Evolutionary conservation across 2,113 vertebrate genomes (phyloP).

Genomic region (Harpagus bidentatus): DNA sequence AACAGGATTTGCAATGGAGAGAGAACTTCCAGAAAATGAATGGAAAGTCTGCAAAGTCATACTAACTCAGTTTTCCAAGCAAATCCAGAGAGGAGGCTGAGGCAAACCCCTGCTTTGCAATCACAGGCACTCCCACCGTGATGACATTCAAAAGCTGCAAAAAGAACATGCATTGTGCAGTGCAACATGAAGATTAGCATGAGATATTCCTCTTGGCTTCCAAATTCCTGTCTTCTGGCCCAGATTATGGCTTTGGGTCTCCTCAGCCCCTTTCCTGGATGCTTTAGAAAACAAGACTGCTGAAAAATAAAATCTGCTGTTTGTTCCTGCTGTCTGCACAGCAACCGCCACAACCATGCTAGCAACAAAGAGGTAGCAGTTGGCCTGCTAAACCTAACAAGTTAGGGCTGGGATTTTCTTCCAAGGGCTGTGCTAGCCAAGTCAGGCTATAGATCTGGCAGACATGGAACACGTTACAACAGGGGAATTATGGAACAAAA

Average conservation of each 20-base stretch:
- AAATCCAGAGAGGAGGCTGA: neutral
- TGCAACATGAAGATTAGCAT: neutral
- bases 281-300: neutral
- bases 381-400: neutral
- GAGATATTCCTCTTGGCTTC: neutral
- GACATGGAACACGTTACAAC: neutral
- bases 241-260: neutral
- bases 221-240: neutral
- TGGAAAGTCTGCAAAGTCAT: neutral
- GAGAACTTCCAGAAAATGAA: neutral
- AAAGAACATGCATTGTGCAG: neutral
- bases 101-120: neutral
- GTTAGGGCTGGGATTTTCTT: neutral
- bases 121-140: neutral
- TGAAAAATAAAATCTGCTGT: neutral
- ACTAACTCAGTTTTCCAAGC: neutral
- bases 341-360: accelerated
- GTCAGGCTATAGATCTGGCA: neutral
- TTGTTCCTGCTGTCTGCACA: neutral
- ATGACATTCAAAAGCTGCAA: neutral
- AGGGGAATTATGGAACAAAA: neutral
- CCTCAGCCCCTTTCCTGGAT: neutral
- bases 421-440: neutral
- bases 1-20: neutral
- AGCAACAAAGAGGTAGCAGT: neutral